These are phyloP conservation scores for Chondrosia reniformis DNA, from an alignment of 37 sponge, comb jelly and placozoan species.

Conservation along the genomic window DNA sequence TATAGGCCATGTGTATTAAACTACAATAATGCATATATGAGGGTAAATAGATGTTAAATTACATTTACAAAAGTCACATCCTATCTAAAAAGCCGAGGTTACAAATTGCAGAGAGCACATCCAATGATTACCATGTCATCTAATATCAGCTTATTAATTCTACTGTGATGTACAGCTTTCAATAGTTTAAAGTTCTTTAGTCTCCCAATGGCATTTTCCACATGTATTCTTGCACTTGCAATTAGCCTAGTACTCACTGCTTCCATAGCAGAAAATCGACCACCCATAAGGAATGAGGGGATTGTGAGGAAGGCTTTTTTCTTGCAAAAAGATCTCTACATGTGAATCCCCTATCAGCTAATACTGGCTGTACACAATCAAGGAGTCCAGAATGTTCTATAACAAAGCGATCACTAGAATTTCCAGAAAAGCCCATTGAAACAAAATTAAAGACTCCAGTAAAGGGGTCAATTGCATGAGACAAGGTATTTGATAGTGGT, in stretches of 20 bases:
- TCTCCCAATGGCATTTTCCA: slow-evolving; percentile 24
- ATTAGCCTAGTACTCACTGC: background rate
- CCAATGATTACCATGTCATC: slow-evolving; percentile 47
- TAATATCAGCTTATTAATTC: slow-evolving; percentile 14
- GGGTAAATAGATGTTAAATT: too few relatives aligned
- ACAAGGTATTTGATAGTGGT: slow-evolving; percentile 34
- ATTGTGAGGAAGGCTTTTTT: slow-evolving; percentile 21
- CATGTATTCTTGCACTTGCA: slow-evolving; percentile 16
- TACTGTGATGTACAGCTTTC: background rate
- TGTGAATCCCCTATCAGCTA: slow-evolving; percentile 24
- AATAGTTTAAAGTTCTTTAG: slow-evolving; percentile 27
- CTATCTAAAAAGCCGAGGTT: slow-evolving; percentile 28
- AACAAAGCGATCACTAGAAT: slow-evolving; percentile 11
- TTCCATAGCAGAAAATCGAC: background rate
- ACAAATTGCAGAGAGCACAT: slow-evolving; percentile 30
- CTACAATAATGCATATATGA: too few relatives aligned
- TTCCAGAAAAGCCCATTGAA: slow-evolving; percentile 9
- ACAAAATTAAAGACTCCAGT: slow-evolving; percentile 21
- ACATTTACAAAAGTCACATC: too few relatives aligned
- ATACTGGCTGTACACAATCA: background rate
- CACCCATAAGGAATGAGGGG: slow-evolving; percentile 6
- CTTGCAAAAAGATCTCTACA: slow-evolving; percentile 5
- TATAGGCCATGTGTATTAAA: too few relatives aligned
- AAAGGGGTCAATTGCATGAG: slow-evolving; percentile 16
- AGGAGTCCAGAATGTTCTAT: background rate